Conservation (phyloP, 2,113 vertebrate genomes). For the Mustela nigripes region DNA sequence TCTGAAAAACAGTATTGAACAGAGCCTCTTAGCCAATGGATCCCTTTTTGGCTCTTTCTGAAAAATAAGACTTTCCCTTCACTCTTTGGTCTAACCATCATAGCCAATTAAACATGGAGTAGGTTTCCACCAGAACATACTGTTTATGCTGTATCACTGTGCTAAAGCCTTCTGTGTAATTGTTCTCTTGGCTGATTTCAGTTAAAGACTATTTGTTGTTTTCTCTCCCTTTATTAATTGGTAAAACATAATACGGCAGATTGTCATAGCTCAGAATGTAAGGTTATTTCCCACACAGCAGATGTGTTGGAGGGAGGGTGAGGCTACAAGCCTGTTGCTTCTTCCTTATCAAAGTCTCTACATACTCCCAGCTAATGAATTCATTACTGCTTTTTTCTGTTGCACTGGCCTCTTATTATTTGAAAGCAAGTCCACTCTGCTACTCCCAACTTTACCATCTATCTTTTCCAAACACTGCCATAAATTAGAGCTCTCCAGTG, state of each 20-base stretch:
- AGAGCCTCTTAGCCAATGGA: not conserved
- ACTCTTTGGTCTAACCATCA: not conserved
- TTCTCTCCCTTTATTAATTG: constrained; percentile 62
- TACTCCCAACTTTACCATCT: not conserved
- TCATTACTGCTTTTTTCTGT: not conserved
- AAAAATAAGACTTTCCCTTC: constrained; percentile 19
- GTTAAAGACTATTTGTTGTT: constrained; percentile 58
- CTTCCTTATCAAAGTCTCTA: not conserved
- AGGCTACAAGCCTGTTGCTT: not conserved
- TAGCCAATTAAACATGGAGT: not conserved
- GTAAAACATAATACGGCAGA: constrained; percentile 54
- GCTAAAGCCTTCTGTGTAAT: not conserved
- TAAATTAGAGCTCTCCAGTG: not conserved
- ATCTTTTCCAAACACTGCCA: not conserved
- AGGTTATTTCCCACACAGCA: not conserved
- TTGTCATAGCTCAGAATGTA: constrained; percentile 35
- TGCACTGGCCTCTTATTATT: not conserved
- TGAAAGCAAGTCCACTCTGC: not conserved
- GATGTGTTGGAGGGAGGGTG: not conserved
- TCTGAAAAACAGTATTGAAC: constrained; percentile 4
- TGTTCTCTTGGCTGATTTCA: constrained; percentile 60
- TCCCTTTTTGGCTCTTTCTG: not conserved
- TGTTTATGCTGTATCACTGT: not conserved
- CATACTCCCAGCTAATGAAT: not conserved
- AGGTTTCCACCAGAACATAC: constrained; percentile 11